phyloP scores from a whole-genome alignment of 1,140 invertebrate species.

The Zaprionus gabonicus region DNA sequence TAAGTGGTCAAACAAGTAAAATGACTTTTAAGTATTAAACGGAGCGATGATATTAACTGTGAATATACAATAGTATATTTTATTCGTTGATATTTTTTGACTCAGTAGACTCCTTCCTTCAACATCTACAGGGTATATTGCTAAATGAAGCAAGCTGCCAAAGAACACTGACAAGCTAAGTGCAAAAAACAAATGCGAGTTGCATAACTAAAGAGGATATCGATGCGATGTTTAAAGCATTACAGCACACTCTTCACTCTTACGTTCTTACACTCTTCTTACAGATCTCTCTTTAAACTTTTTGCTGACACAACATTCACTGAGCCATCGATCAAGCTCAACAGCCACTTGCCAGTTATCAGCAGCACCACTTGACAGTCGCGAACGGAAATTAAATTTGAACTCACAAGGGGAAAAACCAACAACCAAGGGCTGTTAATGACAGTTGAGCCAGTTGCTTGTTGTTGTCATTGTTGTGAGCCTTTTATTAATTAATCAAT shows the following conservation, averaged over 20 bases:
- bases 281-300: background rate
- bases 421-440: constrained; percentile 57
- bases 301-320: background rate
- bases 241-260: background rate
- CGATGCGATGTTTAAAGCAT: background rate
- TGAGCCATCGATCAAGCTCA: constrained; percentile 7
- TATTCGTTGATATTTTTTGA: background rate
- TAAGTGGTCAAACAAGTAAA: background rate
- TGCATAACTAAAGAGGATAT: background rate
- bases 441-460: constrained; percentile 51
- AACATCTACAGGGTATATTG: background rate
- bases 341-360: constrained; percentile 16
- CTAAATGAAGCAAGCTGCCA: background rate
- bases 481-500: constrained; percentile 75
- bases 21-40: too few species aligned
- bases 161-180: background rate
- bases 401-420: constrained; percentile 28
- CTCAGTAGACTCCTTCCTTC: background rate
- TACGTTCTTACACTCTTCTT: too few species aligned
- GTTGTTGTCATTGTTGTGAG: constrained; percentile 28
- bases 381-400: constrained; percentile 68
- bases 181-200: background rate
- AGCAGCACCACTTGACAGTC: constrained; percentile 40
- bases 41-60: too few species aligned
- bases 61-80: too few species aligned